Percentiles rank a stretch among this genome's conserved stretches.
These are phyloP conservation scores for Hypena proboscidalis DNA, from an alignment of 2,888 invertebrate genomes.

Conservation along the genomic window DNA sequence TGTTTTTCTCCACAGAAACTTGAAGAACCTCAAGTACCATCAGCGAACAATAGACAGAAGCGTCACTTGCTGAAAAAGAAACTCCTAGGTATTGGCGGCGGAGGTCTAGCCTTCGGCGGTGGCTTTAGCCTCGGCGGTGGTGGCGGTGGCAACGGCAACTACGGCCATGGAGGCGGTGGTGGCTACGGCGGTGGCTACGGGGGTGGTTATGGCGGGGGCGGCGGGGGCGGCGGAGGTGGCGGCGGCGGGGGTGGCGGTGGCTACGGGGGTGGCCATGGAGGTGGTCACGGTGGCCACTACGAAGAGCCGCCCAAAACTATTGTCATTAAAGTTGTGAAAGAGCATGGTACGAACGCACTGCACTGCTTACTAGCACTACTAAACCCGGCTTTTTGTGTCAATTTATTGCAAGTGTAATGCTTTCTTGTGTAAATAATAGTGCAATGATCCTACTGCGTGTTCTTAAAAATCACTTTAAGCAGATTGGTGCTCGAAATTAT, in stretches of 20 bases:
- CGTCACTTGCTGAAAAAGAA: slow-evolving; percentile 56
- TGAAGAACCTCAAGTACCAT: slow-evolving; percentile 65
- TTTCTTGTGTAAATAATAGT: not conserved
- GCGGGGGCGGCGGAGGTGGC: slow-evolving; percentile 35
- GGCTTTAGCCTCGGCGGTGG: slow-evolving; percentile 37
- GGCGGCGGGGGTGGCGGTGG: slow-evolving; percentile 47
- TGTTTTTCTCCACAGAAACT: slow-evolving; percentile 62
- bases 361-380: slow-evolving; percentile 29
- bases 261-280: slow-evolving; percentile 41
- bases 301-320: slow-evolving; percentile 58
- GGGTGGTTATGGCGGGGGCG: slow-evolving; percentile 17
- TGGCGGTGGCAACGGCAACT: slow-evolving; percentile 26
- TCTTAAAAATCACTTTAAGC: too few species aligned
- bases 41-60: slow-evolving; percentile 61
- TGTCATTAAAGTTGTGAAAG: slow-evolving; percentile 60
- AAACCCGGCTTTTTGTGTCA: slow-evolving; percentile 10
- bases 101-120: slow-evolving; percentile 38
- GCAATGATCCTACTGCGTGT: too few species aligned
- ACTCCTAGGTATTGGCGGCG: slow-evolving; percentile 45
- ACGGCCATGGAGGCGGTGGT: slow-evolving; percentile 46
- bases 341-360: slow-evolving; percentile 48
- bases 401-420: not conserved
- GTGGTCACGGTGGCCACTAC: slow-evolving; percentile 41
- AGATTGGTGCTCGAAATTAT: too few species aligned
- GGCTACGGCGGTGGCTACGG: slow-evolving; percentile 42